Base-by-base conservation (phyloP, 2,888 invertebrate species). In the Automeris io region DNA sequence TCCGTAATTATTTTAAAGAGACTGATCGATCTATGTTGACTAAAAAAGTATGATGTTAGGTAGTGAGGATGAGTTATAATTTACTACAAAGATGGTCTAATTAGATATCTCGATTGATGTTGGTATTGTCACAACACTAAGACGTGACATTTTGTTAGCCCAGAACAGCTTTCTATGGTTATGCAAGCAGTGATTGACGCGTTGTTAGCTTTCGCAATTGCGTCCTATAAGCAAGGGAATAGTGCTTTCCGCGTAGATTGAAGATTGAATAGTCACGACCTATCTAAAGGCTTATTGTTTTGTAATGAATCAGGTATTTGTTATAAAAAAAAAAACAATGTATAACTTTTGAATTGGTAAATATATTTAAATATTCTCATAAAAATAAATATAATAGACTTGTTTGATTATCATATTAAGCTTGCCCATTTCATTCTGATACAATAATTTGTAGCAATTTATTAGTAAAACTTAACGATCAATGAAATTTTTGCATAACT, bases 171-270 rank as follows among this genome's bases (percentile, higher is more conserved):
- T 79, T 80, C 68, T 68, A 55, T 54, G 42, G 53, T 77, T 77
- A 70, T 70, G 71, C 58, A 79, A 82, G 52, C 43, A 42, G 58
- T 80, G 80, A 82, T 79, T 80, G 83, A 81, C 77, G 73, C 61
- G 63, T 61, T 61, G 45, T 46, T 61, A 54, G 65, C 61, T 65
- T 61, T 63, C 68, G 70, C 74, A 74, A 74, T 61, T 54, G 63
- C 70, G 68, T 58, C 59, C 66, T 72, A 71, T 71, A 70, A 66
- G 61, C 57, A 57, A 59, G 75, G 50, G 61, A 66, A 62, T 63
- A 69, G 74, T 77, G 71, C 66, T 66, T 68, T 70, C 60, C 62
- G 66, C 61, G 65, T 71, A 76, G 75, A 75, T 78, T 75, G 64
- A 55, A 64, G 74, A 78, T 78, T 70, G 68, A 77, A 69, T 65